These are phyloP conservation scores for Lordiphosa andalusiaca DNA, from an alignment of 2,888 invertebrate species.

Conservation along the genomic window DNA sequence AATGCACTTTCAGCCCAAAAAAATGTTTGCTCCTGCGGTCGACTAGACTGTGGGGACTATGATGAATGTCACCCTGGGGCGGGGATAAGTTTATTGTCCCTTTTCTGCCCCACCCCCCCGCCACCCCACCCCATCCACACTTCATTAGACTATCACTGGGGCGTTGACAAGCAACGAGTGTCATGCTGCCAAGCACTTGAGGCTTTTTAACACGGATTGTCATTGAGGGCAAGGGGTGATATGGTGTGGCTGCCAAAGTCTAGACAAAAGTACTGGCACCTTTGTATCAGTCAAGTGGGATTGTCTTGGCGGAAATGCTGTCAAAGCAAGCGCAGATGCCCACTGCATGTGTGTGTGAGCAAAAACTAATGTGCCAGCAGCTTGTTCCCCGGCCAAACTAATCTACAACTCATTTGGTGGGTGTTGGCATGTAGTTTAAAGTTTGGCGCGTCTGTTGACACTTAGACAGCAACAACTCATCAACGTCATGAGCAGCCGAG, in stretches of 20 bases:
- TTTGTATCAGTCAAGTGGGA: slow-evolving; percentile 62
- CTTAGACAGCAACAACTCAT: slow-evolving; percentile 76
- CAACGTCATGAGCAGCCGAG: slow-evolving; percentile 64
- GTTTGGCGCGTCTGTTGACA: slow-evolving; percentile 75
- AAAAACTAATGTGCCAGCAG: slow-evolving; percentile 66
- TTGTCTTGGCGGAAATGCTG: slow-evolving; percentile 53
- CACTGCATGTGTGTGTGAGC: slow-evolving; percentile 28
- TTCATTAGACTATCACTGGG: slow-evolving; percentile 69
- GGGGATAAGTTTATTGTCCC: slow-evolving; percentile 56
- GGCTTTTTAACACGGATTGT: slow-evolving; percentile 21
- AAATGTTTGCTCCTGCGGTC: slow-evolving; percentile 25
- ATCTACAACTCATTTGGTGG: slow-evolving; percentile 59
- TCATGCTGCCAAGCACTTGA: slow-evolving; percentile 24
- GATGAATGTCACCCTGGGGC: slow-evolving; percentile 49
- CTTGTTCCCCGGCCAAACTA: slow-evolving; percentile 10
- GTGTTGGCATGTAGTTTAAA: slow-evolving; percentile 72
- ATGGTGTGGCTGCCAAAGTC: slow-evolving; percentile 49
- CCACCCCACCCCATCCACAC: slow-evolving; percentile 19
- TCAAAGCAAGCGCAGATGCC: slow-evolving; percentile 63
- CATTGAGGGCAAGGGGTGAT: slow-evolving; percentile 8
- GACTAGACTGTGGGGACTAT: slow-evolving; percentile 24
- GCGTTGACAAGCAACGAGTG: slow-evolving; percentile 56
- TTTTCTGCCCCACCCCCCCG: slow-evolving; percentile 5
- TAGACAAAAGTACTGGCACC: slow-evolving; percentile 61
- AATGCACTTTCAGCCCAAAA: slow-evolving; percentile 59